Evolutionary conservation across 2,113 vertebrate genomes (phyloP), one percentile per base, ranked within the genome.

Genomic region (Thamnaconus septentrionalis): DNA sequence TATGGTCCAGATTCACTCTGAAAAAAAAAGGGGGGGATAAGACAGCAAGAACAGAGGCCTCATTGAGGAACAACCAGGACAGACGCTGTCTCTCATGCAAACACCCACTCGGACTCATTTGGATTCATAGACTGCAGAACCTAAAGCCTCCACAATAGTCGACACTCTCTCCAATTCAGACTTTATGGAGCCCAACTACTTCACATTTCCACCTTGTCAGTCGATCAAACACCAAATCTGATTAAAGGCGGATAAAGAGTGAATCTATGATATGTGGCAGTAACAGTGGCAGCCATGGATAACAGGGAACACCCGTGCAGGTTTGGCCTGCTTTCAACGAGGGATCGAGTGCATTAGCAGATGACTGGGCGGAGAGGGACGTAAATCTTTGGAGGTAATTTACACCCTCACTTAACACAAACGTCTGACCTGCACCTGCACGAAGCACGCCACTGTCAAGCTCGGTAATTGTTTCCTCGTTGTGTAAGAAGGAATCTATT

Each of bases 341-440:
- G 64, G 61, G 62, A 65, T 60, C 64, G 82, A 82, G 67, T 76
- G 70, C 48, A 78, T 78, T 83, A 64, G 39, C 78, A 81, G 82
- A 74, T 79, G 76, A 83, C 64, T 81, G 50, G 40, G 72, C 69
- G 69, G 41, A 72, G 72, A n/a, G 18, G 41, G 71, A 68, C 56
- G 61, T 64, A 64, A 80, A 72, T 71, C 66, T 65, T 69, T 55
- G 12, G 41, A 66, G 69, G 76, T 71, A 80, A 31, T 31, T 31
- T 31, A 31, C 18, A 31, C 18, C 18, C 18, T 31, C 18, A 31
- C 18, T 31, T 31, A 31, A 31, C 18, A 31, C 18, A 31, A 31
- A 31, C 18, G 18, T 31, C 18, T 31, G 18, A 31, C 18, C 18
- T 31, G 18, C 18, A 31, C 18, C 18, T 31, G 18, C 18, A 31